Evolutionary conservation across 2,888 invertebrate genomes (phyloP).

Genomic region (Nebria salina): DNA sequence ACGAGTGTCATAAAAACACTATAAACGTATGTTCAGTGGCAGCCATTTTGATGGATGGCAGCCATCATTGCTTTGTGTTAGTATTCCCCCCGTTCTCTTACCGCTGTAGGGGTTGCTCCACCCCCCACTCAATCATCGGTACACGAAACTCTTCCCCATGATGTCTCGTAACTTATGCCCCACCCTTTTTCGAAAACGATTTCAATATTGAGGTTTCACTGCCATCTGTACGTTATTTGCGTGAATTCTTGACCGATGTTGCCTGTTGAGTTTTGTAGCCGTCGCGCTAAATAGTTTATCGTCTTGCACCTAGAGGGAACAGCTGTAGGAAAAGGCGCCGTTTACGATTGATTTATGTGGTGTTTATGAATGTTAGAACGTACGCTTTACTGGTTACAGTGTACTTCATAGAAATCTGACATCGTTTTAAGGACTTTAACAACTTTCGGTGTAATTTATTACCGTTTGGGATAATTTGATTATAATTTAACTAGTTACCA

Average conservation of each 20-base stretch:
- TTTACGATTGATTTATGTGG: constrained; percentile 39
- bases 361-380: not conserved
- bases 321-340: constrained; percentile 36
- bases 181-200: constrained; percentile 53
- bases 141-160: constrained; percentile 62
- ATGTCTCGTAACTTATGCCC: constrained; percentile 48
- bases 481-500: not conserved
- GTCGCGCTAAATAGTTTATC: constrained; percentile 60
- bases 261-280: constrained; percentile 55
- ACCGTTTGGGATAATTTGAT: not conserved
- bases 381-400: not conserved
- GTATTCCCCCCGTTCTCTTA: constrained; percentile 55
- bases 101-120: constrained; percentile 63
- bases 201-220: constrained; percentile 53
- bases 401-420: not conserved
- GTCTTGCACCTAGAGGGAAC: constrained; percentile 61
- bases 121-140: constrained; percentile 70
- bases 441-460: not conserved
- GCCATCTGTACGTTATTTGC: constrained; percentile 63
- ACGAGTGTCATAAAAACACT: constrained; percentile 26
- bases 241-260: constrained; percentile 60
- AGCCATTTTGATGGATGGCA: constrained; percentile 70
- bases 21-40: constrained; percentile 51
- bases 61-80: constrained; percentile 68
- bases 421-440: not conserved